Base-by-base conservation (phyloP, 1,140 invertebrate genomes). In the Leptonema lineaticorne region DNA sequence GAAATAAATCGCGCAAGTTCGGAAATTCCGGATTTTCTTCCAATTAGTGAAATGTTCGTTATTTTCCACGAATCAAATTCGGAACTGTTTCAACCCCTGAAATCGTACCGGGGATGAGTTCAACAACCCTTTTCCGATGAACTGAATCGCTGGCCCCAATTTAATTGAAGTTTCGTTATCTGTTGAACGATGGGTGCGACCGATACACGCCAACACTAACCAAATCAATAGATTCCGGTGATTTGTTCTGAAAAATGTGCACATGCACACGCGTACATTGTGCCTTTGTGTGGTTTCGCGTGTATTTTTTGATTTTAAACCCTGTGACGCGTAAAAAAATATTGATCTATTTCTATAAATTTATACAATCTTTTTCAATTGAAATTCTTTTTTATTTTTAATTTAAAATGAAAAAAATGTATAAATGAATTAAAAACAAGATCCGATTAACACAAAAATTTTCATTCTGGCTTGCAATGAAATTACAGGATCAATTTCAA, bases 81-180 rank as follows among this genome's bases (percentile, higher is more conserved):
- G 37, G 37, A 16, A 2, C 37, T 16, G 37, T 41, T 41, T 41
- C 9, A 9, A 16, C 37, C 16, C 37, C 16, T 16, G 9, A 41
- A 33, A 3, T 11, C 37, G 37, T 11, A 11, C 9, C 11, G 37
- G 9, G 37, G 37, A 16, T 41, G 37, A n/a, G 37, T 41, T 41
- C 37, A 16, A 33, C 5, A 33, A 33, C 37, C 37, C 37, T 5
- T n/a, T 6, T 6, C 30, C 30, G 30, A 33, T 16, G 37, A 41
- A 41, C 37, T 16, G 37, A 41, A 41, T 14, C 37, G 9, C 16
- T 41, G 11, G 9, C 37, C 37, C 37, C 37, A 4, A 41, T 41
- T 41, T 41, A 41, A 41, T 41, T 41, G 37, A 41, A 41, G 37
- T 41, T 41, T 41, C 37, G 37, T 41, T 41, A 41, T 41, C 37